Base-by-base conservation (phyloP, 2,797 vertebrate genomes). In the Benthosema pterotum region DNA sequence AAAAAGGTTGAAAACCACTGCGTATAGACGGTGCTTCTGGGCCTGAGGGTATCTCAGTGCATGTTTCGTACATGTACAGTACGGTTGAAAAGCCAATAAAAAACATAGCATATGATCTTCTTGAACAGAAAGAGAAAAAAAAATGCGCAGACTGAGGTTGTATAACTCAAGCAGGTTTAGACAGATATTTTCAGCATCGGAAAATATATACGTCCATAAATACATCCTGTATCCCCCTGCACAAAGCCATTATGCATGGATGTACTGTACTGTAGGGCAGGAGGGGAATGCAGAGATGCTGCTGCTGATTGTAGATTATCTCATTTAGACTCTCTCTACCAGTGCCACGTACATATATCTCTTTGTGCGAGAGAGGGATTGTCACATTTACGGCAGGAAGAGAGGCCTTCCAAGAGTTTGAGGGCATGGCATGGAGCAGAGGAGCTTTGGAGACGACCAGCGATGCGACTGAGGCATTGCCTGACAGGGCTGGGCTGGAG, bases 311-410 rank as follows among this genome's bases (percentile, higher is more conserved):
- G 86, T 75, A 84, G 75, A 88, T 89, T 22, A 73, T 83, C 72
- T 83, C 60, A 79, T 85, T 86, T 89, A 74, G 80, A n/a, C n/a
- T n/a, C 81, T 72, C 75, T 13, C 50, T 59, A n/a, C n/a, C n/a
- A 57, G 52, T 66, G 49, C 61, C 61, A 74, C 22, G 19, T 76
- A 75, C 63, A 79, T 90, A 84, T 82, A 86, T 91, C 84, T 91
- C 84, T 82, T n/a, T n/a, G n/a, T 80, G 53, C 63, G 55, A 71
- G 82, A 74, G 56, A 75, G 69, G 69, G 51, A 75, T 51, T 55
- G 45, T 90, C 86, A 91, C 84, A 89, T 90, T 90, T 89, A 91
- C 72, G 67, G 78, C 83, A 88, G 86, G 85, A 89, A 86, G 88
- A 67, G 11, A 75, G 72, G 65, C 79, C 78, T 77, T 88, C 88